These are phyloP conservation scores for Streblospio benedicti DNA, from an alignment of 1,140 invertebrate species.

Conservation along the genomic window DNA sequence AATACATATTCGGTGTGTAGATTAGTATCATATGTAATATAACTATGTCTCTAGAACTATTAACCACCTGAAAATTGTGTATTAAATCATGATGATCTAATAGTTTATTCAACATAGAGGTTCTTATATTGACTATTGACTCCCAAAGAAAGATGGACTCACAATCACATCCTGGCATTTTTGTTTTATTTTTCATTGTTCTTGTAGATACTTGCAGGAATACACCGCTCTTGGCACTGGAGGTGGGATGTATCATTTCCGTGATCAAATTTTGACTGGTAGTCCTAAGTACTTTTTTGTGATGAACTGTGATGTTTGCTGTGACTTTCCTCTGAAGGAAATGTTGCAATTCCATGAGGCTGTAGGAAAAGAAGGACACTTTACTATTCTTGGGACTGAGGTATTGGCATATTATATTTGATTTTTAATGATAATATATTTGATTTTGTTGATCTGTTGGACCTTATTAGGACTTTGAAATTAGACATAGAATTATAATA, in stretches of 20 bases:
- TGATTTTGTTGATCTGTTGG: background rate
- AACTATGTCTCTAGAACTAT: no score
- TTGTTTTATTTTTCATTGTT: no score
- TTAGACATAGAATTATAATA: no score
- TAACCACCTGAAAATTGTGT: no score
- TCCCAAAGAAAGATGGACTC: no score
- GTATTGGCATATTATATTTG: constrained; percentile 30
- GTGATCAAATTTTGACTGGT: constrained; percentile 85
- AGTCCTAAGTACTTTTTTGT: constrained; percentile 86
- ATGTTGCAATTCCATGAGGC: constrained; percentile 72
- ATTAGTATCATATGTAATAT: no score
- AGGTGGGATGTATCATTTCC: constrained; percentile 93
- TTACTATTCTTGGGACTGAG: constrained; percentile 51
- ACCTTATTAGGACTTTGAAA: no score
- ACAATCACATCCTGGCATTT: no score
- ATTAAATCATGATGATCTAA: no score
- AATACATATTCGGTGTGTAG: constrained; percentile 65
- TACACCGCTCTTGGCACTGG: constrained; percentile 89
- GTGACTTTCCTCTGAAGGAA: constrained; percentile 84
- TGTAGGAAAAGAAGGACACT: constrained; percentile 24
- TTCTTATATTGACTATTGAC: no score
- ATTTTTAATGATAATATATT: background rate
- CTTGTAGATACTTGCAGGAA: constrained; percentile 80
- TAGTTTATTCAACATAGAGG: no score
- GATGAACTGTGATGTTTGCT: constrained; percentile 95